Conservation (phyloP, 2,888 invertebrate genomes). For the Coremacera marginata region DNA sequence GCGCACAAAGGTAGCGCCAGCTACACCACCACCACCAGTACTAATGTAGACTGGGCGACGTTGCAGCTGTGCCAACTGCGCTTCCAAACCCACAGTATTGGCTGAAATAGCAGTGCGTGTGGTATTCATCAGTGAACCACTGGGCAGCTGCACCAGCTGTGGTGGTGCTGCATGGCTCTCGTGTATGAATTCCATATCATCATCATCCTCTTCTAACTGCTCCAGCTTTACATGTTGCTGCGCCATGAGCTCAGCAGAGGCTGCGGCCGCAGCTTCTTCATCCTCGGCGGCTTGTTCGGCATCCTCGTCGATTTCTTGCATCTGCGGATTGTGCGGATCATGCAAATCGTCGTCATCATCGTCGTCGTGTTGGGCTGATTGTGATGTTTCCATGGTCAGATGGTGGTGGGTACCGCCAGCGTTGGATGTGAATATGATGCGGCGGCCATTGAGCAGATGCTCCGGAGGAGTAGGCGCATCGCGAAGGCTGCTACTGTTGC, state of each 20-base stretch:
- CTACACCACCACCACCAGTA: constrained; percentile 57
- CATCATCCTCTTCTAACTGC: constrained; percentile 52
- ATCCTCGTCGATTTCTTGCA: constrained; percentile 66
- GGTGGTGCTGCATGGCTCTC: constrained; percentile 44
- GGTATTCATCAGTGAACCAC: constrained; percentile 58
- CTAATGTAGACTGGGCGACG: constrained; percentile 65
- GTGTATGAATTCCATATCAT: constrained; percentile 22
- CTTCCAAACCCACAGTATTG: constrained; percentile 35
- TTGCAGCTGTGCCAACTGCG: constrained; percentile 59
- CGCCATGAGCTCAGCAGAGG: constrained; percentile 6
- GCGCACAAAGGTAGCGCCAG: constrained; percentile 60
- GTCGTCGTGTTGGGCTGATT: constrained; percentile 40
- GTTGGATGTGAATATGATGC: constrained; percentile 61
- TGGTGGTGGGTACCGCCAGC: constrained; percentile 33
- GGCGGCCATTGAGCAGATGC: constrained; percentile 59
- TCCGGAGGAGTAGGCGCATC: constrained; percentile 44
- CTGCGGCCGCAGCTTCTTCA: constrained; percentile 55
- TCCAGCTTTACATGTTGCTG: constrained; percentile 59
- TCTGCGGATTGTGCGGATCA: constrained; percentile 63
- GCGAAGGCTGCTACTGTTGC: constrained; percentile 38
- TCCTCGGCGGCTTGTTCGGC: constrained; percentile 61
- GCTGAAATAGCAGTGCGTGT: constrained; percentile 59
- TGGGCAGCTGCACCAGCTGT: constrained; percentile 58
- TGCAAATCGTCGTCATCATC: constrained; percentile 64
- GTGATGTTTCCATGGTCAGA: constrained; percentile 34